Base-by-base conservation (phyloP, 2,113 vertebrate species). In the Hemiprocne comata region DNA sequence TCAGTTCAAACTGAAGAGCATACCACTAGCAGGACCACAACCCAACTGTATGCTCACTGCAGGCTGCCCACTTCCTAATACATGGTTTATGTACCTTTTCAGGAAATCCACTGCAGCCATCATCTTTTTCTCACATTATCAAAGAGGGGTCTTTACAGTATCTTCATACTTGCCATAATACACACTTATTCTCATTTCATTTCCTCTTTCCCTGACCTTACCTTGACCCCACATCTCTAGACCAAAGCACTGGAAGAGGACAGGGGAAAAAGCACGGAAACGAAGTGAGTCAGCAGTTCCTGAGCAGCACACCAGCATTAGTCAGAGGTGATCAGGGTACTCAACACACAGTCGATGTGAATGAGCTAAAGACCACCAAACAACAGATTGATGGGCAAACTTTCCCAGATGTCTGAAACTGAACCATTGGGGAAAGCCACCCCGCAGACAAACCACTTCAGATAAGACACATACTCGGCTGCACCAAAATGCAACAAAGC, bases 241-340 rank as follows among this genome's bases (percentile, higher is more conserved):
- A 74, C 36, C 0, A 0, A 93, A 23, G 21, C 38, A 67, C 11
- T 17, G 36, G 54, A 79, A 38, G 11, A 87, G 20, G 20, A 83
- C 18, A 36, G 13, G 42, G 48, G 26, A 34, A 70, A 70, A 74
- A 42, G 29, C 57, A 69, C 0, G 7, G 72, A 97, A 93, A 92
- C 0, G 3, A 86, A 93, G 62, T 95, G 95, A 96, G 85, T 96
- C 92, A 96, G 96, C 94, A 95, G 71, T 44, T 92, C 69, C 78
- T 36, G 34, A 81, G 69, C 66, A 85, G 72, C 82, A 93, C 21
- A 71, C 0, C 5, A 86, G 42, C 76, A 75, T 87, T 92, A 94
- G 51, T 92, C 86, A 93, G 61, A 89, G 76, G 65, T 81, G 86
- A 86, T 74, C 7, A 67, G 48, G 73, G 61, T n/a, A 51, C 64